Conservation (phyloP, 2,888 invertebrate genomes). For the Dromius quadrimaculatus region DNA sequence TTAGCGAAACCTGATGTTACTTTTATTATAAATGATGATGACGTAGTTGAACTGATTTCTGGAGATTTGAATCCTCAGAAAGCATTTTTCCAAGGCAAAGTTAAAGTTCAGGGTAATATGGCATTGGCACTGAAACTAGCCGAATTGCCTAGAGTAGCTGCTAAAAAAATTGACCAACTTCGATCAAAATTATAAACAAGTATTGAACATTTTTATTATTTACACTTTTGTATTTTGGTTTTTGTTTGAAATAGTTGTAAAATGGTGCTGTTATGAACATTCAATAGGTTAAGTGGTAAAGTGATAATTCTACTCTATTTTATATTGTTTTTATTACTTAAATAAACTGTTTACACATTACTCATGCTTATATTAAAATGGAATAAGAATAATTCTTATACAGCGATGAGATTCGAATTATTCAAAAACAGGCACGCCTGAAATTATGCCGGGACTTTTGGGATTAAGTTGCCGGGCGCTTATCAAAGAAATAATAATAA, state of each 20-base stretch:
- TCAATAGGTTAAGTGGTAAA: too few species aligned
- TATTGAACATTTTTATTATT: neutral
- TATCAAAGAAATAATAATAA: too few species aligned
- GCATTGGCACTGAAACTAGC: slow-evolving; percentile 94
- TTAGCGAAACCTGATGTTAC: slow-evolving; percentile 77
- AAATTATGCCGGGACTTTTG: too few species aligned
- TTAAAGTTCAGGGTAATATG: slow-evolving; percentile 97
- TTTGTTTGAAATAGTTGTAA: neutral
- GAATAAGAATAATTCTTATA: too few species aligned
- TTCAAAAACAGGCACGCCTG: too few species aligned
- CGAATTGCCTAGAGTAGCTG: slow-evolving; percentile 82
- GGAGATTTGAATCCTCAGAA: slow-evolving; percentile 96
- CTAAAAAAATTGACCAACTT: slow-evolving; percentile 79
- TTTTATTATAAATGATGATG: slow-evolving; percentile 89
- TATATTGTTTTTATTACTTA: too few species aligned
- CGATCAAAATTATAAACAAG: slow-evolving; percentile 80
- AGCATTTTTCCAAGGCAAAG: slow-evolving; percentile 96
- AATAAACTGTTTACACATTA: too few species aligned
- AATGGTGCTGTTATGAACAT: too few species aligned
- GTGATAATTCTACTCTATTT: too few species aligned
- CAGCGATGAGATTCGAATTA: too few species aligned
- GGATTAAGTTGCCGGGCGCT: too few species aligned
- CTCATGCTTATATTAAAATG: too few species aligned
- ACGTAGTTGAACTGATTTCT: slow-evolving; percentile 87
- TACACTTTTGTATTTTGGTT: neutral